Percentiles rank a stretch among this genome's conserved stretches.
phyloP scores from a whole-genome alignment of 1,140 invertebrate genomes.

The Zaprionus africanus region DNA sequence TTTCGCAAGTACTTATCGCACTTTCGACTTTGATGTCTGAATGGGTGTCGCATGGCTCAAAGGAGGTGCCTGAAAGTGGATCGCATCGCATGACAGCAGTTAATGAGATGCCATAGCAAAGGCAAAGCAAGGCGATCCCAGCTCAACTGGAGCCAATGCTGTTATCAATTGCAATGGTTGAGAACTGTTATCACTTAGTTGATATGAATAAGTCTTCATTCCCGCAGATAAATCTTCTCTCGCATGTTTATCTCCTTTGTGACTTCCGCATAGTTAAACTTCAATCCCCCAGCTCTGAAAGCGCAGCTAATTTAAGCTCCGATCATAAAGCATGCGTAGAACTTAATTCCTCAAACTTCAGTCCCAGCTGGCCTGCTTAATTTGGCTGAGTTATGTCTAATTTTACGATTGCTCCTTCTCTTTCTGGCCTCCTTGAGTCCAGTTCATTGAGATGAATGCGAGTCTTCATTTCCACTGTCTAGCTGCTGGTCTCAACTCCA shows the following conservation, averaged over 20 bases:
- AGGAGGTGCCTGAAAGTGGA: background rate
- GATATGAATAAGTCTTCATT: background rate
- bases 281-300: background rate
- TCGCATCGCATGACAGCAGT: background rate
- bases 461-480: conserved; percentile 23
- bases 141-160: no score
- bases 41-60: conserved; percentile 13
- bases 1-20: conserved; percentile 20
- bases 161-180: no score
- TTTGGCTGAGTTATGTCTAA: conserved; percentile 10
- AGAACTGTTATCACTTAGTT: background rate
- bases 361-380: conserved; percentile 19
- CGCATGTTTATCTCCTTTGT: background rate
- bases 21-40: conserved; percentile 38
- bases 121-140: background rate
- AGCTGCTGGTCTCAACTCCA: background rate
- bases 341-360: conserved; percentile 19
- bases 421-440: conserved; percentile 5
- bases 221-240: background rate
- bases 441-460: conserved; percentile 42
- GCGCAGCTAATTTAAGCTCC: background rate
- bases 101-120: background rate
- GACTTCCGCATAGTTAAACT: conserved; percentile 1
- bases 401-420: conserved; percentile 7
- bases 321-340: conserved; percentile 3